Conservation (phyloP, 23 tunicate species). For the Pegea sp. region DNA sequence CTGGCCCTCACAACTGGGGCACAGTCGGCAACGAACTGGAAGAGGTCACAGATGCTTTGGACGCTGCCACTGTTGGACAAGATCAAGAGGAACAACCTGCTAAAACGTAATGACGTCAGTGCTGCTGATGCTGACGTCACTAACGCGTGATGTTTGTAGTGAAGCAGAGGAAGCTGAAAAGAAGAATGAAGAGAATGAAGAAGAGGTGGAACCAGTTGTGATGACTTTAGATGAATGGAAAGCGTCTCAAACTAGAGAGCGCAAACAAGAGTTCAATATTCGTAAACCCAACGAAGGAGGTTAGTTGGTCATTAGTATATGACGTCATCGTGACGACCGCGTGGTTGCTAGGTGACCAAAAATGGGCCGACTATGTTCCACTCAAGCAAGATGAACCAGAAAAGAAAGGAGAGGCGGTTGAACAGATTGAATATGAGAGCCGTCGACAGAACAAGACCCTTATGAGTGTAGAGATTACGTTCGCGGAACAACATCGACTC, state of each 20-base stretch:
- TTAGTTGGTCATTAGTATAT: no score
- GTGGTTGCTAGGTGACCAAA: no score
- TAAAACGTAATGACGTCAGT: conserved; percentile 50
- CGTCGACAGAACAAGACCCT: no score
- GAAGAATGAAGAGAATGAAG: conserved; percentile 11
- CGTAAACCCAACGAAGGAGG: conserved; percentile 75
- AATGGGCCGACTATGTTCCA: no score
- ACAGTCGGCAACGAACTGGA: conserved; percentile 65
- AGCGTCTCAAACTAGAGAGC: conserved; percentile 15
- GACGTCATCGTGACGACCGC: no score
- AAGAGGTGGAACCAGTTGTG: conserved; percentile 24
- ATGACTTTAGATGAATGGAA: conserved; percentile 87
- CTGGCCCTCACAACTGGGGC: conserved; percentile 74
- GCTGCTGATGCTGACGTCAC: conserved; percentile 33
- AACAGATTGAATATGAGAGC: no score
- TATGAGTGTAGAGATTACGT: no score
- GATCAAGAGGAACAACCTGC: conserved; percentile 41
- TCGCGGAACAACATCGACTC: no score
- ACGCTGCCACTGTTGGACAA: conserved; percentile 2
- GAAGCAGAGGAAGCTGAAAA: conserved; percentile 13
- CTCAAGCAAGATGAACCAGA: no score
- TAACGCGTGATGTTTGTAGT: background rate
- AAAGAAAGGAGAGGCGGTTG: no score
- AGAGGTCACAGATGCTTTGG: conserved; percentile 36
- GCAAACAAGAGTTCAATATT: conserved; percentile 50